These are phyloP conservation scores for Drosophila cracens DNA, from an alignment of 2,888 invertebrate species.

Conservation along the genomic window DNA sequence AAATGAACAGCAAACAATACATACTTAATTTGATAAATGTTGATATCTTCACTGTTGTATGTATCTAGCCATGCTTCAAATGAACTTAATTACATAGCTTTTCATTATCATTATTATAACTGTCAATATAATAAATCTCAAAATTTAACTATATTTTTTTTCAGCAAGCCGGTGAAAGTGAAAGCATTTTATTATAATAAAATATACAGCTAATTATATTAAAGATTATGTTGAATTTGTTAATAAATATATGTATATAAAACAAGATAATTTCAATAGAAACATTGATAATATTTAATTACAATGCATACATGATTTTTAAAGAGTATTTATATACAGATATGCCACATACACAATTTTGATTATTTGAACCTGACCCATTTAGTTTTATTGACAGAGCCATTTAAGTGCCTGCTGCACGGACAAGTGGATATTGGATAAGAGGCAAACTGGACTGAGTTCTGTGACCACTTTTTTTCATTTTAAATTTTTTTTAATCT, in stretches of 20 bases:
- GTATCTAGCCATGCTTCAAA: background rate
- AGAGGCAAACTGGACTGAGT: slow-evolving; percentile 22
- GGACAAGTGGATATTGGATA: slow-evolving; percentile 29
- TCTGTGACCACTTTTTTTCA: background rate
- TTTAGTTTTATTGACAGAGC: slow-evolving; percentile 53
- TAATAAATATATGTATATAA: background rate
- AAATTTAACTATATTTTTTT: background rate
- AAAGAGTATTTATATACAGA: slow-evolving; percentile 7
- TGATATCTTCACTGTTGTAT: background rate
- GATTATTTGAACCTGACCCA: slow-evolving; percentile 55
- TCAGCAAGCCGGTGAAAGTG: background rate
- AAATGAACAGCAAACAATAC: background rate
- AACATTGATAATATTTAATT: background rate
- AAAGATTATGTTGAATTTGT: background rate
- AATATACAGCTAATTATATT: no score
- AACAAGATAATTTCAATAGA: background rate
- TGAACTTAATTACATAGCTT: background rate
- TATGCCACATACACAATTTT: slow-evolving; percentile 23
- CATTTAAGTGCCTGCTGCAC: slow-evolving; percentile 43
- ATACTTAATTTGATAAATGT: background rate
- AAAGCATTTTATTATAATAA: no score
- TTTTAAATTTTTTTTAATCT: slow-evolving; percentile 39
- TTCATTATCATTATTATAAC: background rate
- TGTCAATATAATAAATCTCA: background rate
- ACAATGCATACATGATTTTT: background rate